Conservation (phyloP, 2,797 vertebrate species). For the Sebastes iracundus region DNA sequence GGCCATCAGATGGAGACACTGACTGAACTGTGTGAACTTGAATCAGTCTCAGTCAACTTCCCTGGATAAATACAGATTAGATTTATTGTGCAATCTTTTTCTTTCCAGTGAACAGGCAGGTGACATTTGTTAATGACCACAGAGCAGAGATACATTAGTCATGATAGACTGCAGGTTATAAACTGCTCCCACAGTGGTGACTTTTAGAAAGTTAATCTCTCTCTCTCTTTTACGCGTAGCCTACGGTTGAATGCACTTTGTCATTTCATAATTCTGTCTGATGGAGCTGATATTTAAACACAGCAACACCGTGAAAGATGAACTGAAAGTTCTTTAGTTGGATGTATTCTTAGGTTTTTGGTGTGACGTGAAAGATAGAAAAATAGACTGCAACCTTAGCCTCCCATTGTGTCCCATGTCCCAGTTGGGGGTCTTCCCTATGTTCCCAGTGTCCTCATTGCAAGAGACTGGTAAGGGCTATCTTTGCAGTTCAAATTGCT, state of each 20-base stretch:
- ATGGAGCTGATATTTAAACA: slow-evolving; percentile 45
- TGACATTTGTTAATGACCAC: slow-evolving; percentile 42
- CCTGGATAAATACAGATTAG: neutral
- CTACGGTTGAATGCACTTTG: slow-evolving; percentile 19
- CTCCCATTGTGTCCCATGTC: neutral
- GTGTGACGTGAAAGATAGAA: neutral
- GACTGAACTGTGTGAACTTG: neutral
- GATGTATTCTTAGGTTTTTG: neutral
- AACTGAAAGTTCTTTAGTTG: neutral
- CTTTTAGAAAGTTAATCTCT: slow-evolving; percentile 34
- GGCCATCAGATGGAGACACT: neutral
- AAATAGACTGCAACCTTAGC: neutral
- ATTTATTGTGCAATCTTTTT: slow-evolving; percentile 21
- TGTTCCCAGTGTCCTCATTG: neutral
- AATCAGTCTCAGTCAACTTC: neutral
- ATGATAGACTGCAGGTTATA: slow-evolving; percentile 6
- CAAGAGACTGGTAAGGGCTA: neutral
- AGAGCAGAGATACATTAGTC: slow-evolving; percentile 23
- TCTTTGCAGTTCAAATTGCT: neutral
- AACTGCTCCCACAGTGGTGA: slow-evolving; percentile 18
- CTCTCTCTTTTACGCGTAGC: neutral
- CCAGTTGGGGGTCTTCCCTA: neutral
- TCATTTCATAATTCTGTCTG: slow-evolving; percentile 29
- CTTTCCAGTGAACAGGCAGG: slow-evolving; percentile 31
- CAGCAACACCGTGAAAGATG: neutral